Conservation (phyloP, 1,140 invertebrate species). For the Daktulosphaira vitifoliae region DNA sequence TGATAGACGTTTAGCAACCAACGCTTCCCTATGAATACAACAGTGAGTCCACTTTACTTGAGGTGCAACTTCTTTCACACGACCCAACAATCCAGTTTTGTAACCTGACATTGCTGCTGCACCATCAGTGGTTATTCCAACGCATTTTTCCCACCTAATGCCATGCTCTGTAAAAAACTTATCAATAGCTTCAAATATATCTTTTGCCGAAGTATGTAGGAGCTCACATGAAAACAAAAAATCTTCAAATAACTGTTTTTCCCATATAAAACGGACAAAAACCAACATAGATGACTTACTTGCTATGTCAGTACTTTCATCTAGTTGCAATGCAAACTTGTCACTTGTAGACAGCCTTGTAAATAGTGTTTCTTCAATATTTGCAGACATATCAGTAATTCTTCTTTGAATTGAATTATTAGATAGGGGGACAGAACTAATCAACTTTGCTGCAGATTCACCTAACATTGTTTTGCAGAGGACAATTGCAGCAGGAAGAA, state of each 20-base stretch:
- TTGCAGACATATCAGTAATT: neutral
- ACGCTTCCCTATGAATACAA: constrained; percentile 34
- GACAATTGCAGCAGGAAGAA: constrained; percentile 41
- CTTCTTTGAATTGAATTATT: neutral
- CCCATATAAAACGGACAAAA: constrained; percentile 29
- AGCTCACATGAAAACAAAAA: constrained; percentile 7
- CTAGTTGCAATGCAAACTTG: constrained; percentile 33
- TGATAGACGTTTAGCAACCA: constrained; percentile 31
- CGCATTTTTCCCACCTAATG: constrained; percentile 21
- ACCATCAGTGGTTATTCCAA: constrained; percentile 27
- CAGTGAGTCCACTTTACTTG: constrained; percentile 34
- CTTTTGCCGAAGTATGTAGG: neutral
- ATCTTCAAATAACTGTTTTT: constrained; percentile 14
- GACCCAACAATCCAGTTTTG: constrained; percentile 4
- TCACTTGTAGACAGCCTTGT: neutral
- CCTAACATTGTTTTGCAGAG: constrained; percentile 41
- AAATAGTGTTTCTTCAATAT: neutral
- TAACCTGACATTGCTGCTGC: constrained; percentile 25
- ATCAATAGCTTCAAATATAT: constrained; percentile 13
- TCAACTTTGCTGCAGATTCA: constrained; percentile 38
- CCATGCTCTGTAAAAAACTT: constrained; percentile 18
- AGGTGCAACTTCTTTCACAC: constrained; percentile 24
- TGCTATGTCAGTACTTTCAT: constrained; percentile 35
- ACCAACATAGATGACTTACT: constrained; percentile 24
- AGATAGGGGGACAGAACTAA: neutral